Percentiles rank a stretch among this genome's conserved stretches.
These are phyloP conservation scores for Drosophila merina DNA, from an alignment of 2,888 invertebrate genomes.

Conservation along the genomic window DNA sequence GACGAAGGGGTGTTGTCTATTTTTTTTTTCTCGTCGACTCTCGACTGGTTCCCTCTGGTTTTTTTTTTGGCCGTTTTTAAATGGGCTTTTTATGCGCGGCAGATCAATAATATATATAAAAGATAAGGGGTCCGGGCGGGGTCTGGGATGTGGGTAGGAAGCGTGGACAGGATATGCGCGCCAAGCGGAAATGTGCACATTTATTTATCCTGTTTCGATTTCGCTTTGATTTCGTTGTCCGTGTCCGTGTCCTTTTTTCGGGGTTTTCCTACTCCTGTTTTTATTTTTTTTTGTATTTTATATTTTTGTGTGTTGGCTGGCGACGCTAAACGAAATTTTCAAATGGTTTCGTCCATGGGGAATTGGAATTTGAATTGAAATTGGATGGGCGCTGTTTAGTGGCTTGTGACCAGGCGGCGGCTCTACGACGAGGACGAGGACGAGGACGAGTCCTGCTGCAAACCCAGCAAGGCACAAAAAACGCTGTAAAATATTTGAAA, in stretches of 20 bases:
- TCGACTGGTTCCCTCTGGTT: too few species aligned
- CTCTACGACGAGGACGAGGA: not conserved
- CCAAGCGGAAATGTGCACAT: conserved; percentile 80
- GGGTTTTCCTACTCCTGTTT: conserved; percentile 1
- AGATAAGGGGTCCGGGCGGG: conserved; percentile 40
- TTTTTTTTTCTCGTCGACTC: not conserved
- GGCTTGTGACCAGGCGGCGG: conserved; percentile 50
- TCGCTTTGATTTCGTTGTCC: conserved; percentile 73
- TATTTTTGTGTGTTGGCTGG: conserved; percentile 32
- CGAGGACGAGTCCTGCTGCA: too few species aligned
- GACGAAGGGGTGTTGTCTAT: conserved; percentile 5
- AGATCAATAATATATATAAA: conserved; percentile 79
- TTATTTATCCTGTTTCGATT: conserved; percentile 80
- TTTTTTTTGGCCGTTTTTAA: conserved; percentile 61
- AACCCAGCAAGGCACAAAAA: conserved; percentile 58
- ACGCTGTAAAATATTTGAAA: conserved; percentile 78
- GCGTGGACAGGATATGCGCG: conserved; percentile 77
- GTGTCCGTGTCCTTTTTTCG: conserved; percentile 13
- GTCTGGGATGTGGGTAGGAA: conserved; percentile 38
- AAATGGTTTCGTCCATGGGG: conserved; percentile 71
- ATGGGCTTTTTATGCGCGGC: conserved; percentile 80
- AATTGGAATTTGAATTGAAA: conserved; percentile 30
- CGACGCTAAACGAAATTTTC: conserved; percentile 76
- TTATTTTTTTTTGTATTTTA: conserved; percentile 2
- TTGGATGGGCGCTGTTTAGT: conserved; percentile 58